phyloP scores from a whole-genome alignment of 2,888 invertebrate genomes.

The Sycophila texana region DNA sequence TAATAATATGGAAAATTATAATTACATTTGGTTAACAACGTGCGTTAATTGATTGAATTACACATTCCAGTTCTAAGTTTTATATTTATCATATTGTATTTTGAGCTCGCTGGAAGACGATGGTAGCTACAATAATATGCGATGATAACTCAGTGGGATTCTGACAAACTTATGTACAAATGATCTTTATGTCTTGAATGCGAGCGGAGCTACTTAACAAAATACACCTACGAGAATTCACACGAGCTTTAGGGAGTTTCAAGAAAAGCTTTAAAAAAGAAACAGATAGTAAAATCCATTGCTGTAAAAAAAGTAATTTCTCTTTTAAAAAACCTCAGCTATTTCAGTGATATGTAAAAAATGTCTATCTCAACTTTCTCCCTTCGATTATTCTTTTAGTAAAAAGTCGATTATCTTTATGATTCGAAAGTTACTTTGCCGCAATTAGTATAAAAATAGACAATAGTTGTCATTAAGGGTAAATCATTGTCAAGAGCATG shows the following conservation, averaged over 20 bases:
- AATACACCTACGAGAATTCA: conserved; percentile 13
- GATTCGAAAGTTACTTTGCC: conserved; percentile 28
- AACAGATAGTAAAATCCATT: conserved; percentile 32
- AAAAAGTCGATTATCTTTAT: conserved; percentile 19
- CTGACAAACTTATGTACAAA: conserved; percentile 34
- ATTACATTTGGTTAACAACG: conserved; percentile 44
- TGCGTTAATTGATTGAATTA: conserved; percentile 17
- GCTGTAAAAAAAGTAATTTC: background rate
- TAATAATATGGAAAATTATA: conserved; percentile 45
- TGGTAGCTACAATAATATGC: conserved; percentile 12
- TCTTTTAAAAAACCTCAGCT: conserved; percentile 12
- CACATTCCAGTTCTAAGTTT: conserved; percentile 1
- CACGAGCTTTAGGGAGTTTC: background rate
- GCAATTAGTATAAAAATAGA: conserved; percentile 48
- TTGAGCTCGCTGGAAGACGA: conserved; percentile 58
- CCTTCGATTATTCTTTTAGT: background rate
- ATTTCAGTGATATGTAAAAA: conserved; percentile 26
- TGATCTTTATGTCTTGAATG: conserved; percentile 5
- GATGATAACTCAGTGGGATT: background rate
- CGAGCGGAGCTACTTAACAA: background rate
- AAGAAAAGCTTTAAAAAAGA: conserved; percentile 25
- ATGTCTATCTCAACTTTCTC: background rate
- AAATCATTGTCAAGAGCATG: conserved; percentile 40
- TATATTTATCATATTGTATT: conserved; percentile 24
- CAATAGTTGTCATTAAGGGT: conserved; percentile 14